Evolutionary conservation across 2,888 invertebrate genomes (phyloP).

Genomic region (Eupithecia pulchellata): DNA sequence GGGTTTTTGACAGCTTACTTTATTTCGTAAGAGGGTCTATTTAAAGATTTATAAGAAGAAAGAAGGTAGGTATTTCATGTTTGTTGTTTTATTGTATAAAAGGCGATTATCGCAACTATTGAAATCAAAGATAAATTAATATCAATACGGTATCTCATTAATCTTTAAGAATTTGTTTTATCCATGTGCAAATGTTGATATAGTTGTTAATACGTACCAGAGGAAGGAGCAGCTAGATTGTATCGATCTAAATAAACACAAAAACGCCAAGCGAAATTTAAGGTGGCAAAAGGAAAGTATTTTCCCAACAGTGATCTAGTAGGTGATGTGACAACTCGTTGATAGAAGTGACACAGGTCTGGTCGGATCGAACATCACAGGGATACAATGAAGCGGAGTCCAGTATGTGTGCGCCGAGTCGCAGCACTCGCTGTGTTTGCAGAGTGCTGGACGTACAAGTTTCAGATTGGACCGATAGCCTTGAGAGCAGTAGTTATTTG

Average conservation of each 20-base stretch:
- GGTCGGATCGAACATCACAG: conserved; percentile 14
- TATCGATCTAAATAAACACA: neutral
- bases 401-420: neutral
- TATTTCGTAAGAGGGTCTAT: neutral
- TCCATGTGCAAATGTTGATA: no score
- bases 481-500: neutral
- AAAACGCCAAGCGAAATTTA: neutral
- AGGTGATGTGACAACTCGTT: neutral
- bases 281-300: neutral
- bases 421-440: neutral
- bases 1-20: neutral
- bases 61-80: neutral
- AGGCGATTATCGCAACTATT: neutral
- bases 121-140: neutral
- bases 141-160: neutral
- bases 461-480: neutral
- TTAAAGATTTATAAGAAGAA: neutral
- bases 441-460: neutral
- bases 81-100: neutral
- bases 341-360: conserved; percentile 6
- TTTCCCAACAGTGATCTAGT: neutral
- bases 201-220: neutral
- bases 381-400: conserved; percentile 20
- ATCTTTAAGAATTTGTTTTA: no score
- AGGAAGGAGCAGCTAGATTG: neutral